Conservation (phyloP, 1,140 invertebrate species). For the Platorchestia sp. region DNA sequence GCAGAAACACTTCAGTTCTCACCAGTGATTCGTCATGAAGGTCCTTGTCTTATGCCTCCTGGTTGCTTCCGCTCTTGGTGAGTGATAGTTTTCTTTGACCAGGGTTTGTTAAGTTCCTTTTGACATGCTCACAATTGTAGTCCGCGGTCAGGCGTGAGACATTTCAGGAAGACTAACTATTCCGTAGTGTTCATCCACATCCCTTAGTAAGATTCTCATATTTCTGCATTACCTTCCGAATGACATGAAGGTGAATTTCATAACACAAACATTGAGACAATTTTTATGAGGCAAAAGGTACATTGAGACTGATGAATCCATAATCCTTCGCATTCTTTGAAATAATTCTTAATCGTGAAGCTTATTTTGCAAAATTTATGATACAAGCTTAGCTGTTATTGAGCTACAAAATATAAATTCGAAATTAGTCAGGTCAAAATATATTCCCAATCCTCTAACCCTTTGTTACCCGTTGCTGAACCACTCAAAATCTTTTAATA, state of each 20-base stretch:
- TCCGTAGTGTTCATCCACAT: neutral
- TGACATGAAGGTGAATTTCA: neutral
- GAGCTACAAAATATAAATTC: no score
- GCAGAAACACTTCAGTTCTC: no score
- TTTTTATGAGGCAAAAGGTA: no score
- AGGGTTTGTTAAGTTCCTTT: neutral
- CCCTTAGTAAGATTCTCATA: neutral
- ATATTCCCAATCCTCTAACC: no score
- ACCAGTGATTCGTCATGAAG: neutral
- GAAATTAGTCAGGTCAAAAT: no score
- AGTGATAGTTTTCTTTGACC: neutral
- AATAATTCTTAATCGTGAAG: no score
- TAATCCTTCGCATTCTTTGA: no score
- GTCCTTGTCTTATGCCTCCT: neutral
- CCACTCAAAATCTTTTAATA: no score
- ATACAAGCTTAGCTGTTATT: no score
- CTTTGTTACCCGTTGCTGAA: no score
- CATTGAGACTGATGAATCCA: no score
- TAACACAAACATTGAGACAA: neutral
- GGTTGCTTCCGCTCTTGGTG: neutral
- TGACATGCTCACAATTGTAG: neutral
- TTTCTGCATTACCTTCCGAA: neutral
- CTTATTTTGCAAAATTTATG: no score
- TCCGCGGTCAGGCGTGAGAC: neutral
- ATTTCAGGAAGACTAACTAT: neutral